Evolutionary conservation across 2,113 vertebrate species (phyloP).

Genomic region (Hemiscyllium ocellatum): DNA sequence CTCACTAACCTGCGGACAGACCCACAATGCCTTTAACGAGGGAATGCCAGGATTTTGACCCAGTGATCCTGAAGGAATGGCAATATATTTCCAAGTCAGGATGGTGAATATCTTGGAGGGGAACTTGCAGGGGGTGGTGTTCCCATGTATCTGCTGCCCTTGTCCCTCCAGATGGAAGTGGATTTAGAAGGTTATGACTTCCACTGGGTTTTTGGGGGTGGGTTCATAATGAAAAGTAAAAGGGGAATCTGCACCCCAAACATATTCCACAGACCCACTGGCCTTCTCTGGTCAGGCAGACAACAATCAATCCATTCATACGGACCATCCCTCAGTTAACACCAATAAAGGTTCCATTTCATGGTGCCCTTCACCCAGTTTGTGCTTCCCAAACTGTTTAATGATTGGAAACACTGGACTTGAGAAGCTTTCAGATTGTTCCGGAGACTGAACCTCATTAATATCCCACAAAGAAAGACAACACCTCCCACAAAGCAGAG

Average conservation of each 20-base stretch:
- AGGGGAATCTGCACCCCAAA: not conserved
- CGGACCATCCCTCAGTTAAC: not conserved
- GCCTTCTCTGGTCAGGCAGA: not conserved
- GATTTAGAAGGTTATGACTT: not conserved
- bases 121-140: too few species aligned
- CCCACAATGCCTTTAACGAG: too few species aligned
- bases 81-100: too few species aligned
- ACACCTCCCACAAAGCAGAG: not conserved
- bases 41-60: too few species aligned
- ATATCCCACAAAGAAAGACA: not conserved
- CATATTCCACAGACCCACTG: not conserved
- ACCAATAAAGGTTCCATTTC: not conserved
- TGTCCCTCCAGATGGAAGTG: not conserved
- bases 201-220: not conserved
- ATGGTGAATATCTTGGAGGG: too few species aligned
- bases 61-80: too few species aligned
- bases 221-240: not conserved
- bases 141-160: too few species aligned
- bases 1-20: too few species aligned
- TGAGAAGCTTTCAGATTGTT: not conserved
- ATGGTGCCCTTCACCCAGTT: not conserved
- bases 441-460: not conserved
- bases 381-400: too few species aligned
- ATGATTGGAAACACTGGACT: not conserved
- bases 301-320: not conserved